Conservation (phyloP, 2,888 invertebrate species). For the Masnerella sp. region DNA sequence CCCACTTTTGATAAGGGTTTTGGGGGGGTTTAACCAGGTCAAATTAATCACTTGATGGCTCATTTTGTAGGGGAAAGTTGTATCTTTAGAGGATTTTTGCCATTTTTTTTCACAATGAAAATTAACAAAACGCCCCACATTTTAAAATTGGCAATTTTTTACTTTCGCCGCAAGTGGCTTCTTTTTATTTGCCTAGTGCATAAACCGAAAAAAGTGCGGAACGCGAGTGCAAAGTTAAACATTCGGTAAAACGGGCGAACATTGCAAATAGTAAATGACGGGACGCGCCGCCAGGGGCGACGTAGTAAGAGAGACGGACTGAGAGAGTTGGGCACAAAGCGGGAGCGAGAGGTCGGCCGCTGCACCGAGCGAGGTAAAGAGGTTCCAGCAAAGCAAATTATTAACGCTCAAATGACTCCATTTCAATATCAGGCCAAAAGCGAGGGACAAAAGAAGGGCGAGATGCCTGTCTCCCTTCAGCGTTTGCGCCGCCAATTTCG, state of each 20-base stretch:
- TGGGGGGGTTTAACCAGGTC: no score
- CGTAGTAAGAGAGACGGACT: constrained; percentile 31
- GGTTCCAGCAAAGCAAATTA: constrained; percentile 82
- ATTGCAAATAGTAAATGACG: constrained; percentile 38
- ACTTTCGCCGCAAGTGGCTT: no score
- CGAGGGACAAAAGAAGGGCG: constrained; percentile 81
- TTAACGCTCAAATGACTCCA: constrained; percentile 85
- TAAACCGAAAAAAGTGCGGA: neutral
- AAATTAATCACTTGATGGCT: no score
- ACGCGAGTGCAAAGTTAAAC: no score
- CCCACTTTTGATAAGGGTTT: no score
- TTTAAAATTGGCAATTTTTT: no score
- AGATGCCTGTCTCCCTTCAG: constrained; percentile 77
- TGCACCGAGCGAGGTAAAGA: constrained; percentile 64
- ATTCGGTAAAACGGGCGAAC: constrained; percentile 27
- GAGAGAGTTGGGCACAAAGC: constrained; percentile 27
- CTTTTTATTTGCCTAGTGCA: neutral
- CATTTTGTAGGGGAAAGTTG: no score
- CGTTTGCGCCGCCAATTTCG: constrained; percentile 67
- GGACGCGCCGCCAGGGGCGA: constrained; percentile 1
- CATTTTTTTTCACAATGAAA: no score
- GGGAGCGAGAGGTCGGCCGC: constrained; percentile 60
- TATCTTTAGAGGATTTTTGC: no score
- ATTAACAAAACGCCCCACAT: no score
- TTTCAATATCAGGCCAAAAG: constrained; percentile 81